Base-by-base conservation (phyloP, 2,888 invertebrate species). In the Andrena hattorfiana region DNA sequence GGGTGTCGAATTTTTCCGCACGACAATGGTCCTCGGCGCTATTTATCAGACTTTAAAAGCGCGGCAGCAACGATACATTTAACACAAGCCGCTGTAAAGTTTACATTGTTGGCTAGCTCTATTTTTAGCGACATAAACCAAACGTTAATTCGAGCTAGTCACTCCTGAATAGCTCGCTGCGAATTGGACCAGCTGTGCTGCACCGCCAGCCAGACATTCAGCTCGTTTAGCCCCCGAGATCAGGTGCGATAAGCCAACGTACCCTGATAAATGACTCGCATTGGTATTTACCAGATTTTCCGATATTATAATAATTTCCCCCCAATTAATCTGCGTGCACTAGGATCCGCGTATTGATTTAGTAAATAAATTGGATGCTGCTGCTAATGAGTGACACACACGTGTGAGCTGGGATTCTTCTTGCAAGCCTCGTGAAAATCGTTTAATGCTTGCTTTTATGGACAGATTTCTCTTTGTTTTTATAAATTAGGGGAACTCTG, bases 171-270 rank as follows among this genome's bases (percentile, higher is more conserved):
- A 78, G 66, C 23, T 70, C 28, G 71, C 48, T 71, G 66, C 72
- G 66, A 84, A 85, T 85, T 76, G 83, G 73, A 69, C 60, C 89
- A 88, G 84, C 85, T 88, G 88, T 72, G 84, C 72, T 74, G 68
- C 62, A 74, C 67, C 59, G 59, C 59, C 72, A 64, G 75, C 78
- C 84, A 77, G 81, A 80, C 62, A 79, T 71, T 80, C 77, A 69
- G 74, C 85, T 85, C 81, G 77, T 88, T 89, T 87, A 84, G 16
- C 62, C 82, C 66, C 32, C 62, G 88, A 85, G 88, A 88, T 88
- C 88, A 88, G 88, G 89, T 88, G 88, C 87, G 81, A 88, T 83
- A 83, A 87, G 76, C 85, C 81, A 81, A 67, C 80, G 68, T 64
- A 62, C 59, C 28, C 77, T 88, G 89, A 88, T 84, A 88, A 89